phyloP scores from a whole-genome alignment of 2,888 invertebrate species.

The Ceriagrion tenellum region DNA sequence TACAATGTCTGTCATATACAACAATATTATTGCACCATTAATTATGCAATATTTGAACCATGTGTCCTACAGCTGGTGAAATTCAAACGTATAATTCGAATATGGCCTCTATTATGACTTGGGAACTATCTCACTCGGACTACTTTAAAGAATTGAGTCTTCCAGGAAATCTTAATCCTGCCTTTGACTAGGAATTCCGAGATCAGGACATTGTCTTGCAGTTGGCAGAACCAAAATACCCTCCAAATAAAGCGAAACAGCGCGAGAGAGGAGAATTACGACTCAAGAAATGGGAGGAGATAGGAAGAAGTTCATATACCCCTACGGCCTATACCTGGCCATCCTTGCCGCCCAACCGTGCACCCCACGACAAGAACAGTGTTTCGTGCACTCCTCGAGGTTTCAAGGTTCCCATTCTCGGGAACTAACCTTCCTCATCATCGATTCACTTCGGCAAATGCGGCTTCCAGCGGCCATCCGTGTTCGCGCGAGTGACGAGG shows the following conservation, averaged over 20 bases:
- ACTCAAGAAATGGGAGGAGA: neutral
- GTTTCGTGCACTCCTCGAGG: slow-evolving; percentile 5
- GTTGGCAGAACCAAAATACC: neutral
- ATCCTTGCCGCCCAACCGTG: neutral
- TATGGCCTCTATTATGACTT: too few relatives aligned
- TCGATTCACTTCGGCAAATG: slow-evolving; percentile 26
- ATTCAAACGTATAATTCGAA: too few relatives aligned
- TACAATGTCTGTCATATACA: too few relatives aligned
- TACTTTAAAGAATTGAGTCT: too few relatives aligned
- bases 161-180: neutral
- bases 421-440: slow-evolving; percentile 44
- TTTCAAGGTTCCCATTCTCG: neutral
- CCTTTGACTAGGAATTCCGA: neutral
- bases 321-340: neutral
- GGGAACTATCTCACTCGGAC: too few relatives aligned
- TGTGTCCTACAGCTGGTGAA: too few relatives aligned
- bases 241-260: neutral
- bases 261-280: neutral
- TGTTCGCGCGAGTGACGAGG: neutral
- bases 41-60: too few relatives aligned
- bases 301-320: neutral
- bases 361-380: neutral
- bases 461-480: neutral
- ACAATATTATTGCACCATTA: too few relatives aligned
- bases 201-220: neutral